phyloP scores from a whole-genome alignment of 1,140 invertebrate genomes.

The Adelges cooleyi region DNA sequence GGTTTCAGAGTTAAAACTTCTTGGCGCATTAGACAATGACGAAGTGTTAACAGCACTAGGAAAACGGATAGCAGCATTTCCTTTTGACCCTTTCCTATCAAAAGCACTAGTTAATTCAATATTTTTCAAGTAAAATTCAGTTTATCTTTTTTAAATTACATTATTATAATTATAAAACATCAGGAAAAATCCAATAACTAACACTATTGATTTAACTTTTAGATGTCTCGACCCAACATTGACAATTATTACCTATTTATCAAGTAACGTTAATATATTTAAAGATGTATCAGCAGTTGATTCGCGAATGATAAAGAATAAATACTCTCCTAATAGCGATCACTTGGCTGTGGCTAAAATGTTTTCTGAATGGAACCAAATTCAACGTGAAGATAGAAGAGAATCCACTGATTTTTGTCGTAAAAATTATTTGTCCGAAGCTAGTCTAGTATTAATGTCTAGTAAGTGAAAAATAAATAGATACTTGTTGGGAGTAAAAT shows the following conservation, averaged over 20 bases:
- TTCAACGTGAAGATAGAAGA: constrained; percentile 29
- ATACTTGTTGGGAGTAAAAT: too few relatives aligned
- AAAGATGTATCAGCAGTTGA: constrained; percentile 34
- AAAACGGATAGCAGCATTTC: constrained; percentile 41
- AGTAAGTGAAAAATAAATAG: constrained; percentile 36
- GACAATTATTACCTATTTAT: constrained; percentile 37
- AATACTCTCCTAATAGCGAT: constrained; percentile 43
- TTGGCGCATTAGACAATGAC: constrained; percentile 44
- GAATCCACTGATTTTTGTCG: neutral
- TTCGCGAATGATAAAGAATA: constrained; percentile 40
- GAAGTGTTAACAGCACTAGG: constrained; percentile 49
- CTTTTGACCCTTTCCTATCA: constrained; percentile 45
- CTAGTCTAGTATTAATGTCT: neutral
- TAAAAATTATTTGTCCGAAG: neutral
- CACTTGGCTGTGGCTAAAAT: constrained; percentile 44
- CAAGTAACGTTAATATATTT: constrained; percentile 36
- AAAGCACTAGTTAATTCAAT: constrained; percentile 44
- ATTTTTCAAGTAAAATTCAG: constrained; percentile 41
- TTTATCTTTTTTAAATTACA: neutral
- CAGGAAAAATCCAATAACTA: too few relatives aligned
- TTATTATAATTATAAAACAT: neutral
- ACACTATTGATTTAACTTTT: constrained; percentile 10
- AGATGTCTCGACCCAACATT: constrained; percentile 41
- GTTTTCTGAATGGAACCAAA: constrained; percentile 39
- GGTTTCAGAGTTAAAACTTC: constrained; percentile 42